phyloP scores from a whole-genome alignment of 2,888 invertebrate species.

The Zaprionus lineosus region DNA sequence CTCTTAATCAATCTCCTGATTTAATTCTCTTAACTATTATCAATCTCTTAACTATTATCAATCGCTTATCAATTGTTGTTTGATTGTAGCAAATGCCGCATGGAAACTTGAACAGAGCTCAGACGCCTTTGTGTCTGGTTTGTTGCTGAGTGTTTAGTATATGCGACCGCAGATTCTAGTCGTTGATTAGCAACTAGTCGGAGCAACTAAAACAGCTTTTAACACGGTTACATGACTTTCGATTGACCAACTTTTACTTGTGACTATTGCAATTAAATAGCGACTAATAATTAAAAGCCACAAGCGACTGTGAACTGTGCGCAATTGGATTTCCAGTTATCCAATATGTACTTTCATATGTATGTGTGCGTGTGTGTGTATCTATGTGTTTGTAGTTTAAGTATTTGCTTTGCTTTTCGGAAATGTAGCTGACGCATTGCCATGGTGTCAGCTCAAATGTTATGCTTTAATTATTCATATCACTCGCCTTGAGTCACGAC shows the following conservation, averaged over 20 bases:
- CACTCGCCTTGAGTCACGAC: conserved; percentile 24
- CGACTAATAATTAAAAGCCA: conserved; percentile 41
- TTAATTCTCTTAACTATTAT: too few species aligned
- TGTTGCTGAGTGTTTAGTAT: too few species aligned
- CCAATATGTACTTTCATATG: not conserved
- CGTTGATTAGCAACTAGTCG: conserved; percentile 42
- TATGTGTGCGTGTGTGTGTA: not conserved
- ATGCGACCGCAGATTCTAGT: conserved; percentile 1
- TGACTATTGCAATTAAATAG: conserved; percentile 49
- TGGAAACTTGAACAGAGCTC: not conserved
- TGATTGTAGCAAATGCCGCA: not conserved
- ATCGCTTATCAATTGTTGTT: too few species aligned
- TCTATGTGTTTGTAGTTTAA: conserved; percentile 3
- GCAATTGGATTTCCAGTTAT: conserved; percentile 22
- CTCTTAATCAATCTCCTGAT: too few species aligned
- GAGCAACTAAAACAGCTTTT: conserved; percentile 11
- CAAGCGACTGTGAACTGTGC: too few species aligned
- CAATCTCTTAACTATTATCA: too few species aligned
- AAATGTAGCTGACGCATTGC: conserved; percentile 45
- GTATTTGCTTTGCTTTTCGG: conserved; percentile 22
- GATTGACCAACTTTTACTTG: conserved; percentile 42
- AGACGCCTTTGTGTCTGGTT: conserved; percentile 43
- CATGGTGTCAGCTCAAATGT: conserved; percentile 25
- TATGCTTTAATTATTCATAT: conserved; percentile 50
- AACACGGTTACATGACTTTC: conserved; percentile 45